A percentile compares a stretch with the other conserved stretches of the same genome.
phyloP scores from a whole-genome alignment of 2,113 vertebrate genomes.

The Alectura lathami region DNA sequence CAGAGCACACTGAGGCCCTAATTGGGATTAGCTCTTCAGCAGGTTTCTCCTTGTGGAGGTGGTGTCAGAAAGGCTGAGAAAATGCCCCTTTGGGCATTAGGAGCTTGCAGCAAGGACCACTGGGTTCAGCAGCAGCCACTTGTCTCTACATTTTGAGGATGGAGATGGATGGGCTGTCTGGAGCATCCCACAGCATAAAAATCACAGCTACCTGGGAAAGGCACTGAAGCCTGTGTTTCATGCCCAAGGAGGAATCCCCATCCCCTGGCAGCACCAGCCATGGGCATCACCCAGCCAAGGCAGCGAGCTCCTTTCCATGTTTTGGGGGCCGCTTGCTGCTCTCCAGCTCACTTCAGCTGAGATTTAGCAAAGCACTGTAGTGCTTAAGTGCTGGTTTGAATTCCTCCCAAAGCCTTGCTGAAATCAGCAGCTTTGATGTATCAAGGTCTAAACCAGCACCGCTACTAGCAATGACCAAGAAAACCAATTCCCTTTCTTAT shows the following conservation, averaged over 20 bases:
- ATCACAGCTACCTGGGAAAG: not conserved
- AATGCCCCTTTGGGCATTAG: not conserved
- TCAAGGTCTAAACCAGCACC: not conserved
- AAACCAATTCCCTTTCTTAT: not conserved
- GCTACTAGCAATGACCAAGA: not conserved
- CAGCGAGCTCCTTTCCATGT: not conserved
- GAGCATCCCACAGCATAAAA: not conserved
- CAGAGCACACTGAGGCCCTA: not conserved
- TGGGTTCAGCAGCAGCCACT: not conserved
- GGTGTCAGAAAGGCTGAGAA: not conserved
- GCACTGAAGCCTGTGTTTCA: not conserved
- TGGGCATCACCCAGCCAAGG: not conserved
- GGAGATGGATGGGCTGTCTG: not conserved
- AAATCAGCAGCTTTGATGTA: conserved; percentile 22
- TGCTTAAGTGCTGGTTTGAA: not conserved
- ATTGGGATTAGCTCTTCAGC: not conserved
- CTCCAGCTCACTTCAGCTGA: not conserved
- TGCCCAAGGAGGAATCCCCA: not conserved
- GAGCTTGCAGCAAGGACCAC: not conserved
- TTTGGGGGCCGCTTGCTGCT: not conserved
- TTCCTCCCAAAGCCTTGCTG: not conserved
- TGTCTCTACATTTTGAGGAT: not conserved
- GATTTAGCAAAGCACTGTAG: not conserved
- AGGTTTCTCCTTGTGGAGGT: not conserved
- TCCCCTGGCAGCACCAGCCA: not conserved